Evolutionary conservation across 2,113 vertebrate species (phyloP).

Genomic region (Scomber colias): DNA sequence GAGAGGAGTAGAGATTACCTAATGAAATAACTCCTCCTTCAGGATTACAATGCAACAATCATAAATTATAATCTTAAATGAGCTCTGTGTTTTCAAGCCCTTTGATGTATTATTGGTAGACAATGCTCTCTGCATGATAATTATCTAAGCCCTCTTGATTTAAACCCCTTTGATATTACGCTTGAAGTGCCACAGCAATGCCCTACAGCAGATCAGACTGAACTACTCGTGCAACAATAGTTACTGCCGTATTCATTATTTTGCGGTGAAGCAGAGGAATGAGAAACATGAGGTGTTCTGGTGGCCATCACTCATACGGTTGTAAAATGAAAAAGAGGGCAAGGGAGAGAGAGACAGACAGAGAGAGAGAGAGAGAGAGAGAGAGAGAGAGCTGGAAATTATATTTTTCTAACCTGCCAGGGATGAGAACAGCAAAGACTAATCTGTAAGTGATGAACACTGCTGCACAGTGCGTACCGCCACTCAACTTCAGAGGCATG

Average conservation of each 20-base stretch:
- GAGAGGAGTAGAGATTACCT: constrained; percentile 40
- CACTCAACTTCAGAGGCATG: too few relatives aligned
- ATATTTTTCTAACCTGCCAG: constrained; percentile 13
- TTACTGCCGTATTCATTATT: constrained; percentile 43
- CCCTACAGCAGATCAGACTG: constrained; percentile 15
- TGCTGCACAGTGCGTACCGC: too few relatives aligned
- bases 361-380: too few relatives aligned
- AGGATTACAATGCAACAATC: constrained; percentile 46
- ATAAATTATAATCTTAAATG: constrained; percentile 55
- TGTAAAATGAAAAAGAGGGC: constrained; percentile 9
- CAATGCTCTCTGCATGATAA: constrained; percentile 32
- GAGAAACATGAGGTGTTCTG: background rate
- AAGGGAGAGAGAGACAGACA: too few relatives aligned
- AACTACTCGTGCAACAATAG: constrained; percentile 34
- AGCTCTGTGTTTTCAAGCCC: constrained; percentile 41
- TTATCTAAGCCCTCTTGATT: constrained; percentile 39
- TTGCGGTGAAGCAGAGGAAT: background rate
- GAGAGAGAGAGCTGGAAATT: background rate
- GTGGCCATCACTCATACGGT: constrained; percentile 8
- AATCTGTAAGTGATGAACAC: background rate
- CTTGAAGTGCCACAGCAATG: constrained; percentile 29
- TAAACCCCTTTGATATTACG: constrained; percentile 53
- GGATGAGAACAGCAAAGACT: background rate
- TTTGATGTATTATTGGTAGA: constrained; percentile 55
- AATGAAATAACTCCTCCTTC: constrained; percentile 62